A percentile compares a stretch with the other conserved stretches of the same genome.
Conservation (phyloP, 2,113 vertebrate genomes). For the Ariopsis seemanni region DNA sequence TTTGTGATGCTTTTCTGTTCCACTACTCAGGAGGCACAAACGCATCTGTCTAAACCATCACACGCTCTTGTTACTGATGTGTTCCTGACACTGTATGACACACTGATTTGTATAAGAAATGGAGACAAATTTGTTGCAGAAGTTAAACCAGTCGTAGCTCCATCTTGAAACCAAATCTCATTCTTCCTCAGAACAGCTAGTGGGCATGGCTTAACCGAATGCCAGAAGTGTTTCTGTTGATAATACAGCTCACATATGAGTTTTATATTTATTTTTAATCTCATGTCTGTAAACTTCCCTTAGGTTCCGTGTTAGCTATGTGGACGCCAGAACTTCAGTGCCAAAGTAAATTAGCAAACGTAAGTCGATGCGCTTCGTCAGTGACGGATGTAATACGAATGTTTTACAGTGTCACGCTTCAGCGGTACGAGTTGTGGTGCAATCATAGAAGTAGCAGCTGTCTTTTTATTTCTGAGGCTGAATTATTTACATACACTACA, state of each 20-base stretch:
- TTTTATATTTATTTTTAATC: neutral
- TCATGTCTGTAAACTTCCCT: neutral
- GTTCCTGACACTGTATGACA: neutral
- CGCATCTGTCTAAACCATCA: neutral
- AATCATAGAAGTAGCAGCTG: constrained; percentile 43
- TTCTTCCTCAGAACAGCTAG: neutral
- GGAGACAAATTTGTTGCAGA: too few relatives aligned
- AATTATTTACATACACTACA: constrained; percentile 7
- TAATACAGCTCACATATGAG: neutral
- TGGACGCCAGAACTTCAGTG: neutral
- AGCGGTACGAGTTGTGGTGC: constrained; percentile 33
- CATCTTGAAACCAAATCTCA: neutral
- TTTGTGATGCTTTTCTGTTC: neutral
- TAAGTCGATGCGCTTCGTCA: neutral
- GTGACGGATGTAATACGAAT: neutral
- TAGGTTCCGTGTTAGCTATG: neutral
- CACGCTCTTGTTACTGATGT: neutral
- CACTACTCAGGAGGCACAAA: neutral
- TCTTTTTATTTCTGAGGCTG: neutral
- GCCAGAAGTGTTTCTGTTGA: neutral
- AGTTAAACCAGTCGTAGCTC: neutral
- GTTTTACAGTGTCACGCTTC: constrained; percentile 20
- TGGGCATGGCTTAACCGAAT: neutral
- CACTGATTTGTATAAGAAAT: neutral
- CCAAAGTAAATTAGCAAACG: neutral